Conservation (phyloP, 2,888 invertebrate genomes). For the Drosophila lutescens region DNA sequence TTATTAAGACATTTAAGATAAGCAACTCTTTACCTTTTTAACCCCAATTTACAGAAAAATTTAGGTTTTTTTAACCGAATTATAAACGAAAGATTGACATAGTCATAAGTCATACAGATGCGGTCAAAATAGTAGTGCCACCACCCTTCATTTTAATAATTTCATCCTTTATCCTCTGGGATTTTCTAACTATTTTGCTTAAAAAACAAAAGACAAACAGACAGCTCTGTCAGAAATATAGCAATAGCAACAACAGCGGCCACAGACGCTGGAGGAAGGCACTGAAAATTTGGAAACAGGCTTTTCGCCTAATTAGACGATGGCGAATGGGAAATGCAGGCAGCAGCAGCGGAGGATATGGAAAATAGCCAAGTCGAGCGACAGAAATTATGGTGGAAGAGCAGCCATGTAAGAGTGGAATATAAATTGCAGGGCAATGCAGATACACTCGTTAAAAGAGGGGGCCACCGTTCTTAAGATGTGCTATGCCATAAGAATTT, state of each 20-base stretch:
- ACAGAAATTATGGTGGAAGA: conserved; percentile 56
- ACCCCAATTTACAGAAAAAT: no score
- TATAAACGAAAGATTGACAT: no score
- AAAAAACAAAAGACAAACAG: background rate
- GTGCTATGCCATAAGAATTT: background rate
- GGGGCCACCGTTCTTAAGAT: background rate
- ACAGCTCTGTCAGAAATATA: conserved; percentile 22
- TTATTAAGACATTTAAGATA: no score
- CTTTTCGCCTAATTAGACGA: conserved; percentile 78
- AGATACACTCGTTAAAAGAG: conserved; percentile 12
- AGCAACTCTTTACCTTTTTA: no score
- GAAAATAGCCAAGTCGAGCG: conserved; percentile 51
- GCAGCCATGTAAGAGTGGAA: conserved; percentile 33
- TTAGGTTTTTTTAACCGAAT: no score
- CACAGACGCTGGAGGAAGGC: conserved; percentile 44
- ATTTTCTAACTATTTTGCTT: background rate
- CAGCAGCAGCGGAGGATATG: conserved; percentile 24
- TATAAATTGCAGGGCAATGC: conserved; percentile 36
- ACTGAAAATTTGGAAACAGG: conserved; percentile 74
- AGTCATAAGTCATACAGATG: no score
- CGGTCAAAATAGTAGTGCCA: no score
- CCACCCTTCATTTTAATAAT: no score
- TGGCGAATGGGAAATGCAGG: conserved; percentile 45
- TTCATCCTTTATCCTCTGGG: no score
- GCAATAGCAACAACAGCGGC: conserved; percentile 37